A percentile compares a stretch with the other conserved stretches of the same genome.
Conservation (phyloP, 2,888 invertebrate genomes). For the Ophion ventricosus region DNA sequence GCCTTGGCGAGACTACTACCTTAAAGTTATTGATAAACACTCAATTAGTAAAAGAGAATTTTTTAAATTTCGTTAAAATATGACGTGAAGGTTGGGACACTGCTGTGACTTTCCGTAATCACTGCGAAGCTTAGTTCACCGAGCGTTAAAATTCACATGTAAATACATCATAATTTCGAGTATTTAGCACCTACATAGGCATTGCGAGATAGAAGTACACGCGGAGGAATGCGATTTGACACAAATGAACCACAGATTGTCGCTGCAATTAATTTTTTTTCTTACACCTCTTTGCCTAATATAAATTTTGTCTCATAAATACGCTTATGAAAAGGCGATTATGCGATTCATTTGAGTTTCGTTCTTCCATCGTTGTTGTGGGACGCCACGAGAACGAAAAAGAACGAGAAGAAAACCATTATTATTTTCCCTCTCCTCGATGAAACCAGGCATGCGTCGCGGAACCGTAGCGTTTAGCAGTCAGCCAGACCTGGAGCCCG, state of each 20-base stretch:
- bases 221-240: constrained; percentile 39
- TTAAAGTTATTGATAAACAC: no score
- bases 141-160: constrained; percentile 39
- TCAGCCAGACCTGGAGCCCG: constrained; percentile 80
- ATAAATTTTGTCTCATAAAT: constrained; percentile 22
- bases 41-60: neutral
- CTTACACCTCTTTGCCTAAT: constrained; percentile 16
- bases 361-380: constrained; percentile 39
- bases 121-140: neutral
- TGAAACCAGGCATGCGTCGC: constrained; percentile 80
- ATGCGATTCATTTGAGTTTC: constrained; percentile 31
- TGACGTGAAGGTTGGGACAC: neutral
- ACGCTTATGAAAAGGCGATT: constrained; percentile 28
- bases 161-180: constrained; percentile 51
- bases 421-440: constrained; percentile 45
- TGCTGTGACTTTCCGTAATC: neutral
- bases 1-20: no score
- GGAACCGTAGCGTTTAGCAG: constrained; percentile 83
- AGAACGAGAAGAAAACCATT: constrained; percentile 17
- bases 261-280: neutral
- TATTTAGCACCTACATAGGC: constrained; percentile 46
- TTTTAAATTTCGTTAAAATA: neutral
- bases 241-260: constrained; percentile 51
- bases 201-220: constrained; percentile 48
- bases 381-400: constrained; percentile 33